Base-by-base conservation (phyloP, 2,797 vertebrate genomes). In the Notoglanidium macrostoma region DNA sequence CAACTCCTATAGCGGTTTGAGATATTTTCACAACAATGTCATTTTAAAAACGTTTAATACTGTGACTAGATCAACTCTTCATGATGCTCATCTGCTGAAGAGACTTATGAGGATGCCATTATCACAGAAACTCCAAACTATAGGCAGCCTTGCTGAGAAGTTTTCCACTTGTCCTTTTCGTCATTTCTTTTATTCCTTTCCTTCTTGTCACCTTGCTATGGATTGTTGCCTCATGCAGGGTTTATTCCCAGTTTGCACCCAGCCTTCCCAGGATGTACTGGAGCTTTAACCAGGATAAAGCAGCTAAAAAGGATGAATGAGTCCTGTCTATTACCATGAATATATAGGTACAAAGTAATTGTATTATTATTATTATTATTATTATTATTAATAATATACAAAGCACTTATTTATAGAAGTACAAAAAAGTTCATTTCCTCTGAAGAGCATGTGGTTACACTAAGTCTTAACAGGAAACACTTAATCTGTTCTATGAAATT, bases 381-480 rank as follows among this genome's bases (percentile, higher is more conserved):
- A 70, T 12, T 49, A 76, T 5, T 26, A 54, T 0, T 76, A 54
- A 0, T 77, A 77, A 9, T 54, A 54, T 55, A 21, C n/a, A 77
- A 32, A 55, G n/a, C 49, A 29, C 7, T 17, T 54, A n/a, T 51
- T 76, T 10, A 51, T 29, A 11, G 29, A 8, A 19, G 8, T 5
- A 49, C 5, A 49, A 49, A 49, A 49, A 49, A 49, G 46, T 5
- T 2, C 10, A 19, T 40, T 80, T 59, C 35, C 78, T 44, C 23
- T 46, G 61, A 29, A 85, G 72, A 29, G 77, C 3, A 46, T 32
- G 12, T 51, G 46, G 23, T 84, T 68, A 26, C 32, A 81, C 44
- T 65, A 51, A 51, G 10, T 63, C 29, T 80, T 32, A 80, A 85
- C 46, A 82, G 84, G 68, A 88, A 85, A 51, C 54, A 17, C 15